Conservation (phyloP, 1,140 invertebrate genomes). For the Drosophila tropicalis region DNA sequence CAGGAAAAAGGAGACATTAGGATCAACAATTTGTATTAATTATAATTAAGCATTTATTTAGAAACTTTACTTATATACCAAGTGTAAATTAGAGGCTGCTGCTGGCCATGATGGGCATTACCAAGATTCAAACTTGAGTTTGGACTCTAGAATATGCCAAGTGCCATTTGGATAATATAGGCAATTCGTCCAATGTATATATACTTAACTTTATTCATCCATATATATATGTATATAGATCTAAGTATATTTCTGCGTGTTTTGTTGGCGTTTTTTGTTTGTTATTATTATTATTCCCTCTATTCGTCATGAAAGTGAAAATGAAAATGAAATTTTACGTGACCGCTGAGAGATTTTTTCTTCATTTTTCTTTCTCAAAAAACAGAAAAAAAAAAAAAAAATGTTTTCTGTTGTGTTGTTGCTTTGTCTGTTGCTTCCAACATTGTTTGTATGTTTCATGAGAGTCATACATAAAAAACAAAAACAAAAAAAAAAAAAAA, state of each 20-base stretch:
- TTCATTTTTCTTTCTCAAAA: background rate
- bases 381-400: too few species aligned
- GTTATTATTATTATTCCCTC: background rate
- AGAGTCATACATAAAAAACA: conserved; percentile 25
- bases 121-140: too few species aligned
- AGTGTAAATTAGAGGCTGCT: too few species aligned
- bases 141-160: too few species aligned
- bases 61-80: too few species aligned
- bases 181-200: too few species aligned
- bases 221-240: background rate
- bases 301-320: conserved; percentile 64
- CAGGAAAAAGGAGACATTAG: too few species aligned
- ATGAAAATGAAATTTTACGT: conserved; percentile 62
- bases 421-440: conserved; percentile 23
- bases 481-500: conserved; percentile 23
- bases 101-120: too few species aligned
- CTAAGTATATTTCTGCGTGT: conserved; percentile 5
- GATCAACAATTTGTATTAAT: too few species aligned
- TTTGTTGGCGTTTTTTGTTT: background rate
- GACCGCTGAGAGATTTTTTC: conserved; percentile 42
- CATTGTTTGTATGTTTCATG: conserved; percentile 44
- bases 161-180: too few species aligned
- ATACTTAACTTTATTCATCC: too few species aligned
- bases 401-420: background rate
- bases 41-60: too few species aligned